A percentile compares a stretch with the other conserved stretches of the same genome.
phyloP scores from a whole-genome alignment of 2,113 vertebrate genomes.

The Pavo muticus region DNA sequence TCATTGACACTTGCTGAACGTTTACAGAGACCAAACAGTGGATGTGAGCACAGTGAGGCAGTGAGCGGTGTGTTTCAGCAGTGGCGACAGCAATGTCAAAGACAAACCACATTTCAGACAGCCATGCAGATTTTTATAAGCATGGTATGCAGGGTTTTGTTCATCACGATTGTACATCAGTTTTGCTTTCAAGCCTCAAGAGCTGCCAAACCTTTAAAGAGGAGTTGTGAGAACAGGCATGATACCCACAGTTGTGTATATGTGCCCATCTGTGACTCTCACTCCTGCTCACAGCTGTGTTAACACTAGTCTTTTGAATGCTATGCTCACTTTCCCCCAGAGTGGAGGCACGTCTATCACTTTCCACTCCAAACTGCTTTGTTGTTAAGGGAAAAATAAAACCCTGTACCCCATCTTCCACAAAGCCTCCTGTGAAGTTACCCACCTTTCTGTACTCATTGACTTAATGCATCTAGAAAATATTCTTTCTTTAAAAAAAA shows the following conservation, averaged over 20 bases:
- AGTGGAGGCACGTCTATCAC: neutral
- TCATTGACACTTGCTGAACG: no score
- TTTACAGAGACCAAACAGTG: no score
- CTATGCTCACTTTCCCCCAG: neutral
- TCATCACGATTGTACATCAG: no score
- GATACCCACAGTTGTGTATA: neutral
- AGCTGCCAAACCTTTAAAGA: neutral
- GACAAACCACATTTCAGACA: no score
- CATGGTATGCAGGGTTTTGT: no score
- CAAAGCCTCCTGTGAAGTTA: constrained; percentile 35
- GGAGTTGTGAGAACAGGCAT: neutral
- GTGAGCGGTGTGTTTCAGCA: no score
- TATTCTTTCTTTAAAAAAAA: constrained; percentile 53
- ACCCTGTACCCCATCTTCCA: neutral
- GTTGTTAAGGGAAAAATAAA: constrained; percentile 17
- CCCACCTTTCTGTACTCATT: constrained; percentile 1
- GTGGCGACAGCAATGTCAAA: no score
- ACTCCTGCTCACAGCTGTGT: neutral
- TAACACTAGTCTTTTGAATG: neutral
- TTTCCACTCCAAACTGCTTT: constrained; percentile 16
- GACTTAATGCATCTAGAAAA: constrained; percentile 41
- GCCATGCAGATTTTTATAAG: no score
- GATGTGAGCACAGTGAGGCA: no score
- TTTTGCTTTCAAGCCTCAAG: neutral
- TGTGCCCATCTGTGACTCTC: neutral